Conservation (phyloP, 2,113 vertebrate species). For the Gymnogyps californianus region DNA sequence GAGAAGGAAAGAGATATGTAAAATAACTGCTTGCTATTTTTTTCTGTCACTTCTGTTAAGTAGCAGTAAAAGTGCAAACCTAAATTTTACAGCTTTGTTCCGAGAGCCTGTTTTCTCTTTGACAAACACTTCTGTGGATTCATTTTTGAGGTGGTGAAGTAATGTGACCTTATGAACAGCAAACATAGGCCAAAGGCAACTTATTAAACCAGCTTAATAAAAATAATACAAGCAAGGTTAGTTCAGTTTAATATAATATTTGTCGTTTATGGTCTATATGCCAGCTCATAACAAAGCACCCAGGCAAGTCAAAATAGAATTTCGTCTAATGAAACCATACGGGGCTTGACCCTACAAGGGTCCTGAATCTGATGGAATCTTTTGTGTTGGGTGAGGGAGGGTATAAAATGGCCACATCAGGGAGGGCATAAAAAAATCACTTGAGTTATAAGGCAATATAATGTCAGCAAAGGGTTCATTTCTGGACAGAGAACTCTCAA, state of each 20-base stretch:
- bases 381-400: background rate
- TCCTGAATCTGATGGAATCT: background rate
- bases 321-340: background rate
- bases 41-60: background rate
- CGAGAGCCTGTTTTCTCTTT: background rate
- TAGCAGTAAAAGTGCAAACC: background rate
- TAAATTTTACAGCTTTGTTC: background rate
- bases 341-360: background rate
- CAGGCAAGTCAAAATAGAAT: background rate
- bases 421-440: background rate
- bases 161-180: background rate
- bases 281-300: background rate
- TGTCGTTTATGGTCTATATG: background rate
- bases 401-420: background rate
- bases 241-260: background rate
- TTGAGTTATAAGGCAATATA: background rate
- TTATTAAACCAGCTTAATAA: background rate
- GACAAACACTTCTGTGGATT: background rate
- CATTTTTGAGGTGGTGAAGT: background rate
- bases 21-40: background rate
- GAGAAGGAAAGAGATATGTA: background rate
- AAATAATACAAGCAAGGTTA: background rate
- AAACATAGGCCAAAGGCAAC: fast-evolving
- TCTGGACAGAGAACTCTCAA: background rate
- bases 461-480: background rate